Evolutionary conservation across 2,888 invertebrate species (phyloP).

Genomic region (Myopa tessellatipennis): DNA sequence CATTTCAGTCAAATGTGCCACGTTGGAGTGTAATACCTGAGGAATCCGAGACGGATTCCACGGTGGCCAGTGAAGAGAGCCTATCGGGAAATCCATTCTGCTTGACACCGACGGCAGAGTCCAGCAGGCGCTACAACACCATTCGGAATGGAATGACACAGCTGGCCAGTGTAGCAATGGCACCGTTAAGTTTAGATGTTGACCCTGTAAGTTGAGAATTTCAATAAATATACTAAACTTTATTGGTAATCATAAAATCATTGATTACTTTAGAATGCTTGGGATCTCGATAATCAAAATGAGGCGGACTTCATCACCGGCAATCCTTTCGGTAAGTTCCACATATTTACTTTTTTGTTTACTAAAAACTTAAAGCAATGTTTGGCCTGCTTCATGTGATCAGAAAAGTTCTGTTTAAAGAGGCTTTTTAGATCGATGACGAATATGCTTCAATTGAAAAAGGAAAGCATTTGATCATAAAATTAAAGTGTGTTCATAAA

Average conservation of each 20-base stretch:
- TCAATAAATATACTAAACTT: slow-evolving; percentile 11
- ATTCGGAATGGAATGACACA: slow-evolving; percentile 63
- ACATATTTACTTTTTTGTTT: neutral
- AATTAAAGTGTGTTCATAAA: too few relatives aligned
- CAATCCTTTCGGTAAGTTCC: slow-evolving; percentile 35
- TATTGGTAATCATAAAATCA: slow-evolving; percentile 22
- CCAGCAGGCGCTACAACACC: slow-evolving; percentile 59
- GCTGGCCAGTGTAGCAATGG: slow-evolving; percentile 59
- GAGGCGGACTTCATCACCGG: neutral
- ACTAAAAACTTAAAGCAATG: too few relatives aligned
- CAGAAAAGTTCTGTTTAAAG: too few relatives aligned
- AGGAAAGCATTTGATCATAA: too few relatives aligned
- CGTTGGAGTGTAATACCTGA: slow-evolving; percentile 63
- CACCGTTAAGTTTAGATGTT: slow-evolving; percentile 75
- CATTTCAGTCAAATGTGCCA: slow-evolving; percentile 43
- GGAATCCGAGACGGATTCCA: slow-evolving; percentile 49
- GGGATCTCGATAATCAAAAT: slow-evolving; percentile 69
- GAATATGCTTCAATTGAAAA: too few relatives aligned
- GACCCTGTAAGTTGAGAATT: slow-evolving; percentile 73
- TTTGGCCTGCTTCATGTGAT: too few relatives aligned
- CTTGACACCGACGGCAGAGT: slow-evolving; percentile 58
- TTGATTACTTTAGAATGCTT: slow-evolving; percentile 70
- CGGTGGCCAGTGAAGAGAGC: slow-evolving; percentile 44
- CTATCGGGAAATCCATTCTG: slow-evolving; percentile 54
- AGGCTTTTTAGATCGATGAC: too few relatives aligned